These are phyloP conservation scores for Drosophila subsilvestris DNA, from an alignment of 2,888 invertebrate species.

Conservation along the genomic window DNA sequence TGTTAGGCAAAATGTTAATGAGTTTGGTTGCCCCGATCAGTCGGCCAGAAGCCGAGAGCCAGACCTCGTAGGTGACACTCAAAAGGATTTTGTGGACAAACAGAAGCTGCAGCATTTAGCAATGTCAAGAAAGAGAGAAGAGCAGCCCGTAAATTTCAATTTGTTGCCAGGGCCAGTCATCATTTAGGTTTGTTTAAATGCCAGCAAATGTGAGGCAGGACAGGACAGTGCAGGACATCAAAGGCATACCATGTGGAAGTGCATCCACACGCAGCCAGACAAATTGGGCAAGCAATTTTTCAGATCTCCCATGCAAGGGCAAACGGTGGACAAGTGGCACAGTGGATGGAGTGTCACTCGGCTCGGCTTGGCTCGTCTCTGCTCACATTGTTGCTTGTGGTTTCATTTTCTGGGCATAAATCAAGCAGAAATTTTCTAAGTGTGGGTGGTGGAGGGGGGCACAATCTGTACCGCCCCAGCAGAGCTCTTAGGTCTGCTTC, in stretches of 20 bases:
- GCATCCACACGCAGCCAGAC: conserved; percentile 43
- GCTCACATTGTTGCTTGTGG: conserved; percentile 39
- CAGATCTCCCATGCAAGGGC: conserved; percentile 18
- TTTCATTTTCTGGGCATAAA: conserved; percentile 67
- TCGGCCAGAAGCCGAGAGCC: neutral
- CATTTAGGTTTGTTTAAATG: conserved; percentile 58
- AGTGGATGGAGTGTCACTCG: too few species aligned
- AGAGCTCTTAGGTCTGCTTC: conserved; percentile 37
- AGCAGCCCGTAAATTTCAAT: conserved; percentile 61
- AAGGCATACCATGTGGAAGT: conserved; percentile 40
- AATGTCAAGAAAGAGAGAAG: conserved; percentile 22
- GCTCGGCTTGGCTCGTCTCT: neutral
- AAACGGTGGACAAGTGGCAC: neutral
- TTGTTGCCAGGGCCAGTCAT: conserved; percentile 49
- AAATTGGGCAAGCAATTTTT: conserved; percentile 54
- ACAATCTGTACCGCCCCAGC: conserved; percentile 24
- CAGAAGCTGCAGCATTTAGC: conserved; percentile 30
- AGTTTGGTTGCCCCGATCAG: conserved; percentile 13
- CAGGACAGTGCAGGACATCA: neutral
- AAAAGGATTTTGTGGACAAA: conserved; percentile 11
- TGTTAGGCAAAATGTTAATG: conserved; percentile 49
- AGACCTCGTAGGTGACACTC: conserved; percentile 16
- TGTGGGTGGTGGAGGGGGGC: conserved; percentile 7
- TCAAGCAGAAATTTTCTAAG: conserved; percentile 56
- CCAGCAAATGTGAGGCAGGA: conserved; percentile 26